Conservation (phyloP, 2,113 vertebrate species). For the Grantiella picta region DNA sequence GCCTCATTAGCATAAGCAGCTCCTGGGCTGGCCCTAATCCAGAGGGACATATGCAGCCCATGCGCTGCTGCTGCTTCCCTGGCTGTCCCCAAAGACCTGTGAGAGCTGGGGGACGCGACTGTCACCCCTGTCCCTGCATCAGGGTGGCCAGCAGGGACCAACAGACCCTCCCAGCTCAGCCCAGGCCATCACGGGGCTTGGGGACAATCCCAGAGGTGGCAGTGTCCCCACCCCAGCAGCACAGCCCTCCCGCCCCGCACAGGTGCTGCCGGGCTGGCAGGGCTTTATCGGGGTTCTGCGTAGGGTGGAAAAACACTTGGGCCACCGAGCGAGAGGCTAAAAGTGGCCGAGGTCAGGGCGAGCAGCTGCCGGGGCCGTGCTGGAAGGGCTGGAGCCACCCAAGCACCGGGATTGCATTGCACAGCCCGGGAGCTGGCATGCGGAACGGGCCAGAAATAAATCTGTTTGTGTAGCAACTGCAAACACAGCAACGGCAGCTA, state of each 20-base stretch:
- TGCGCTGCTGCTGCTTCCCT: background rate
- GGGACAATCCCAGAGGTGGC: background rate
- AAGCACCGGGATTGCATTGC: background rate
- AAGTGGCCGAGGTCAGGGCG: background rate
- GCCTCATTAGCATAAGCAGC: slow-evolving; percentile 12
- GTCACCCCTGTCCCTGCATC: accelerated
- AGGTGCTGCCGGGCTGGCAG: background rate
- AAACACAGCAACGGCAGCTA: slow-evolving; percentile 57
- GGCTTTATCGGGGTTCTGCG: background rate
- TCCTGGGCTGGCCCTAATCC: slow-evolving; percentile 49
- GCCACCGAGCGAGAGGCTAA: background rate
- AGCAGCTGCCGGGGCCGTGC: slow-evolving; percentile 60
- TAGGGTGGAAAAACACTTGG: slow-evolving; percentile 12
- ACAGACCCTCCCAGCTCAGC: background rate
- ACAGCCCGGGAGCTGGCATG: slow-evolving; percentile 33
- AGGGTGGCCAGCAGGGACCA: accelerated
- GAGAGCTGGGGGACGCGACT: background rate
- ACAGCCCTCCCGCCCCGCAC: accelerated
- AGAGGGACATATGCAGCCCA: background rate
- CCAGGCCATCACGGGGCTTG: background rate
- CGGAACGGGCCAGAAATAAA: slow-evolving; percentile 64
- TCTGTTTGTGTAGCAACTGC: slow-evolving; percentile 74
- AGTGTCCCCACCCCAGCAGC: background rate
- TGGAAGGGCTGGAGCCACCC: background rate
- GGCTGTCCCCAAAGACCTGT: background rate